phyloP scores from a whole-genome alignment of 2,888 invertebrate genomes.

The Limnephilus lunatus region DNA sequence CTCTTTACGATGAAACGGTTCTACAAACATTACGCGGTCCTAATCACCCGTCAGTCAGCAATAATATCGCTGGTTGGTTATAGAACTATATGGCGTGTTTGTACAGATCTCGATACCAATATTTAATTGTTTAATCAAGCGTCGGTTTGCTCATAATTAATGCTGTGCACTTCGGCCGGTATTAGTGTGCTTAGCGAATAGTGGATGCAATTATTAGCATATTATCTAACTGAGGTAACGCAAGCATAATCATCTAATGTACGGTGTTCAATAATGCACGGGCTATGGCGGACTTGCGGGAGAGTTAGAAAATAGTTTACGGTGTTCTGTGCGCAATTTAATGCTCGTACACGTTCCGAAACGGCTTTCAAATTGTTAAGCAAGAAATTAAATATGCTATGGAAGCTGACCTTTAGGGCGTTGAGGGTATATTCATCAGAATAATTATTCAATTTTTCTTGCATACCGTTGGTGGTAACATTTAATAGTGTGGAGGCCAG shows the following conservation, averaged over 20 bases:
- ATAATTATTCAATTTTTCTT: neutral
- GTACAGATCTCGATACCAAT: constrained; percentile 54
- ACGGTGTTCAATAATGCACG: constrained; percentile 53
- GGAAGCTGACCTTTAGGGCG: neutral
- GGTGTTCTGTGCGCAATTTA: neutral
- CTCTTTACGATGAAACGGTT: neutral
- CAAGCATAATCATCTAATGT: constrained; percentile 55
- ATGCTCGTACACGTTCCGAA: neutral
- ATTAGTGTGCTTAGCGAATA: constrained; percentile 64
- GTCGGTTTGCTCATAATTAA: constrained; percentile 65
- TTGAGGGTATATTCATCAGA: neutral
- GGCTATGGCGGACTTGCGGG: neutral
- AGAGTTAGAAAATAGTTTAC: neutral
- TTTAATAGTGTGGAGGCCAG: too few relatives aligned
- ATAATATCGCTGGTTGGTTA: neutral
- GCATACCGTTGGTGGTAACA: too few relatives aligned
- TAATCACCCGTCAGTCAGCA: neutral
- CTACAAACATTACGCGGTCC: neutral
- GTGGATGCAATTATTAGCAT: constrained; percentile 62
- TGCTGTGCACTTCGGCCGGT: constrained; percentile 61
- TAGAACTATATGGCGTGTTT: constrained; percentile 32
- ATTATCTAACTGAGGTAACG: constrained; percentile 52
- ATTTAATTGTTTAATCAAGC: constrained; percentile 65
- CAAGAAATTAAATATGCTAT: neutral
- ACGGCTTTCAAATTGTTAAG: neutral